Evolutionary conservation across 2,113 vertebrate genomes (phyloP).

Genomic region (Electrona antarctica): DNA sequence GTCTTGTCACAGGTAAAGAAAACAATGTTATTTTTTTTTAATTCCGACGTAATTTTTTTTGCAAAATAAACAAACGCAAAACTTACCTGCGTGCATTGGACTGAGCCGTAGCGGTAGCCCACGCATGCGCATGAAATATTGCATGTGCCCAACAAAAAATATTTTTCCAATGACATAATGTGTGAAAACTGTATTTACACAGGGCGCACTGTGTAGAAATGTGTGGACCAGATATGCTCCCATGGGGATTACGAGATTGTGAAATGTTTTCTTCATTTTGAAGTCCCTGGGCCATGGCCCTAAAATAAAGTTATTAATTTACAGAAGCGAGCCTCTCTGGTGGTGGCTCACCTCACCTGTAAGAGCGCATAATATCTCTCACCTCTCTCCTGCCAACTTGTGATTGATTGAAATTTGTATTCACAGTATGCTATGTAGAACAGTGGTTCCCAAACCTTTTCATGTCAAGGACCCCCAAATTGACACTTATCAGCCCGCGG

Average conservation of each 20-base stretch:
- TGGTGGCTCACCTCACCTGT: too few relatives aligned
- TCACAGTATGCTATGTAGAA: too few relatives aligned
- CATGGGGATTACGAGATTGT: conserved; percentile 23
- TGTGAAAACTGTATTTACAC: conserved; percentile 46
- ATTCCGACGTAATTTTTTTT: neutral
- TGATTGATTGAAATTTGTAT: too few relatives aligned
- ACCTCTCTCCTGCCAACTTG: too few relatives aligned
- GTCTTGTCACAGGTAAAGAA: neutral
- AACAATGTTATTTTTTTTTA: neutral
- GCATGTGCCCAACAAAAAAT: conserved; percentile 26
- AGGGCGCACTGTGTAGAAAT: conserved; percentile 47
- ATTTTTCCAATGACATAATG: conserved; percentile 8
- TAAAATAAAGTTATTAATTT: too few relatives aligned
- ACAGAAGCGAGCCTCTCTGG: too few relatives aligned
- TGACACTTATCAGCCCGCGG: too few relatives aligned
- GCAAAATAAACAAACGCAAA: neutral
- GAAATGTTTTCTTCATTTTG: too few relatives aligned
- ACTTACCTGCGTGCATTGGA: neutral
- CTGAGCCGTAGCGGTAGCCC: neutral
- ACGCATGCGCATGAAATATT: conserved; percentile 39
- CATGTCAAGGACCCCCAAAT: too few relatives aligned
- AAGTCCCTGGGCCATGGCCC: too few relatives aligned
- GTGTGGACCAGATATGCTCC: conserved; percentile 49
- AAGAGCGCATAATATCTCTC: too few relatives aligned
- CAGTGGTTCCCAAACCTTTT: too few relatives aligned